Percentiles rank a stretch among this genome's conserved stretches.
Conservation (phyloP, 2,113 vertebrate genomes). For the Sander lucioperca region DNA sequence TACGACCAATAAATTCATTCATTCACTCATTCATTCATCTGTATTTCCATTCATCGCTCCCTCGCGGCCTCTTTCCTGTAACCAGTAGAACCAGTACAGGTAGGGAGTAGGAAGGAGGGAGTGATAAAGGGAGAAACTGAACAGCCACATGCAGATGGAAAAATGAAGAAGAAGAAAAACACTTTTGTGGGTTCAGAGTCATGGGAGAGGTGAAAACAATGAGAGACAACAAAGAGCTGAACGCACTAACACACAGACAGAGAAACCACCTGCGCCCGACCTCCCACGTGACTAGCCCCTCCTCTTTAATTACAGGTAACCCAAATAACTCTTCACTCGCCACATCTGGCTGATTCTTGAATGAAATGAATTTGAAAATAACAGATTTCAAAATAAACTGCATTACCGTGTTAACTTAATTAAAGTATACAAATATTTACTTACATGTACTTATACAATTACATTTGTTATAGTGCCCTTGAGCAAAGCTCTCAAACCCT, state of each 20-base stretch:
- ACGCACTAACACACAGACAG: constrained; percentile 16
- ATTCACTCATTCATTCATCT: not conserved
- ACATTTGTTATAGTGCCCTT: not conserved
- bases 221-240: constrained; percentile 27
- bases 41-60: constrained; percentile 31
- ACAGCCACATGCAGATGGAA: constrained; percentile 1
- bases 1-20: too few relatives aligned
- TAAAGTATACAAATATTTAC: not conserved
- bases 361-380: not conserved
- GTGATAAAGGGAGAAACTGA: constrained; percentile 14
- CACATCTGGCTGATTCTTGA: not conserved
- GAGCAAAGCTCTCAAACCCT: not conserved
- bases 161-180: constrained; percentile 1
- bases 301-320: constrained; percentile 14
- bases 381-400: not conserved
- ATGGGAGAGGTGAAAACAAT: constrained; percentile 2
- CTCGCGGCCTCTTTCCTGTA: constrained; percentile 38
- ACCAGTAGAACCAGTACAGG: constrained; percentile 71
- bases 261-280: constrained; percentile 8
- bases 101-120: constrained; percentile 26
- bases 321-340: constrained; percentile 13
- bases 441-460: not conserved
- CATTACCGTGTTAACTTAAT: not conserved
- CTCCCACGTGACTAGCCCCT: not conserved
- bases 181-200: not conserved